Percentiles rank a stretch among this genome's conserved stretches.
These are phyloP conservation scores for Stratiomys singularior DNA, from an alignment of 2,888 invertebrate genomes.

Conservation along the genomic window DNA sequence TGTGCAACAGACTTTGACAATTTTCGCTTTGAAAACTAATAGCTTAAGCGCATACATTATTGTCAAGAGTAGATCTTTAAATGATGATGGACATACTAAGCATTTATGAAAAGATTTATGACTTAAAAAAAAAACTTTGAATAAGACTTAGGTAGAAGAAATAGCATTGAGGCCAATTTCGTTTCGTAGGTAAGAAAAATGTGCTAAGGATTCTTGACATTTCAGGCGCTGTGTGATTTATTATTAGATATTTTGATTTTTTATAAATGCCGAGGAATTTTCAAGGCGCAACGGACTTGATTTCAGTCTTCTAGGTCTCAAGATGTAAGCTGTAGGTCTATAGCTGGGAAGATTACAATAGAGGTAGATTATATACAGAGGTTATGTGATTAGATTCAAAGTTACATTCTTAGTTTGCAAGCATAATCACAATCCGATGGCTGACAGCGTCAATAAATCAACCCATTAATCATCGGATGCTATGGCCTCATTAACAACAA, in stretches of 20 bases:
- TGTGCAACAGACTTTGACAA: not conserved
- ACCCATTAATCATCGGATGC: too few species aligned
- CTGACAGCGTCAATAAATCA: too few species aligned
- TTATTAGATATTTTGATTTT: not conserved
- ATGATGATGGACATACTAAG: not conserved
- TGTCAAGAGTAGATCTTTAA: not conserved
- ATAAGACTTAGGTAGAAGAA: not conserved
- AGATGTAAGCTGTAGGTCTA: not conserved
- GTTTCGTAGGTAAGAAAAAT: not conserved
- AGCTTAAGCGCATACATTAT: not conserved
- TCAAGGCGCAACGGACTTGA: too few species aligned
- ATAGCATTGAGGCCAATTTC: not conserved
- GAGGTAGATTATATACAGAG: too few species aligned
- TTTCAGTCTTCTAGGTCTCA: too few species aligned
- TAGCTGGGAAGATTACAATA: too few species aligned
- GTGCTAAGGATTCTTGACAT: slow-evolving; percentile 1
- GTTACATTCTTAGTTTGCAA: too few species aligned
- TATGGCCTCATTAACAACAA: too few species aligned
- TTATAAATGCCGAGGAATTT: too few species aligned
- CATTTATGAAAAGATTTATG: slow-evolving; percentile 11
- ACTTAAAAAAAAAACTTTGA: not conserved
- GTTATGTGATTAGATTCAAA: too few species aligned
- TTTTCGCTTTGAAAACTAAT: not conserved
- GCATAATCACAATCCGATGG: too few species aligned
- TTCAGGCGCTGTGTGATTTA: not conserved